Evolutionary conservation across 2,113 vertebrate species (phyloP).

Genomic region (Neotragus moschatus): DNA sequence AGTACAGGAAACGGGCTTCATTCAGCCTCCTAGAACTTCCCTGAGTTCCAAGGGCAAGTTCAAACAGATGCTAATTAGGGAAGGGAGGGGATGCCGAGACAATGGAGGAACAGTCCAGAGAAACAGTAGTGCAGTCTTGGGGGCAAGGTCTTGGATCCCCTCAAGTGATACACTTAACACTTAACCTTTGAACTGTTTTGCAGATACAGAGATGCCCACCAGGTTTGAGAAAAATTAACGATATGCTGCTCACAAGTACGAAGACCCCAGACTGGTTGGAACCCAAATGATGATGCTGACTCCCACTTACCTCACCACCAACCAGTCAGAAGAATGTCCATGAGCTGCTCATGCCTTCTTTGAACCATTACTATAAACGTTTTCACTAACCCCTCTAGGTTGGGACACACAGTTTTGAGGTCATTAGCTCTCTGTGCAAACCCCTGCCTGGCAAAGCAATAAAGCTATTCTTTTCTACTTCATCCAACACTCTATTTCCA

Average conservation of each 20-base stretch:
- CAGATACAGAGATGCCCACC: neutral
- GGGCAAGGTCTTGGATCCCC: neutral
- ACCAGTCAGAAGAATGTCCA: neutral
- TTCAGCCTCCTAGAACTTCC: neutral
- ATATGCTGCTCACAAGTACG: neutral
- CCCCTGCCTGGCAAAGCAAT: neutral
- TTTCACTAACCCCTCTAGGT: neutral
- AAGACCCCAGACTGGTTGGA: neutral
- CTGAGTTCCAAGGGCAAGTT: neutral
- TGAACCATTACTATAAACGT: neutral
- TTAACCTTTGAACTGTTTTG: neutral
- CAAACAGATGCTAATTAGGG: neutral
- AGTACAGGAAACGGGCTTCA: neutral
- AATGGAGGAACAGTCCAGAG: neutral
- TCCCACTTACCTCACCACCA: neutral
- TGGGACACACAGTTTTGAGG: neutral
- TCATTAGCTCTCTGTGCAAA: neutral
- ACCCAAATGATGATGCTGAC: neutral
- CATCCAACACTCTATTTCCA: neutral
- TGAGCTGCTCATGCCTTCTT: rapidly evolving
- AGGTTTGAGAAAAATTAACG: neutral
- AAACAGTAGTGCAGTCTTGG: neutral
- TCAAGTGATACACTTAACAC: neutral
- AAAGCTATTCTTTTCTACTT: neutral
- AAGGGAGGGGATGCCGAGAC: neutral